Percentiles rank a stretch among this genome's conserved stretches.
These are phyloP conservation scores for Alsophila aescularia DNA, from an alignment of 2,888 invertebrate genomes.

Conservation along the genomic window DNA sequence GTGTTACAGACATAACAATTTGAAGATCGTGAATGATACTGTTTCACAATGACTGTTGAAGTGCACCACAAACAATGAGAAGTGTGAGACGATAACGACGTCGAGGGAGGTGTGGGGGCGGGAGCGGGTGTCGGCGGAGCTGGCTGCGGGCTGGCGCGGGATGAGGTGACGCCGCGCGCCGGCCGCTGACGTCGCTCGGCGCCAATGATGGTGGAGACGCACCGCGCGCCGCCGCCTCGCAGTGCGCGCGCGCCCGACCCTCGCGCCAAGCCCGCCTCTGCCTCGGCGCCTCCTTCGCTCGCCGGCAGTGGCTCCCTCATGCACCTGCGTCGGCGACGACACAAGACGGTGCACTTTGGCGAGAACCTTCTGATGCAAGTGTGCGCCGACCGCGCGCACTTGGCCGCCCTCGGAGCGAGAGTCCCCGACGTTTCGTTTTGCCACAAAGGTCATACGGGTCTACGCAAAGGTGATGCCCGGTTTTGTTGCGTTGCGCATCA, in stretches of 20 bases:
- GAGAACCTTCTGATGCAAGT: slow-evolving; percentile 90
- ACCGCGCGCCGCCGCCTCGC: slow-evolving; percentile 77
- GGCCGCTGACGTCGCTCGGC: slow-evolving; percentile 79
- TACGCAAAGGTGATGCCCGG: slow-evolving; percentile 71
- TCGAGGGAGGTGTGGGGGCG: slow-evolving; percentile 43
- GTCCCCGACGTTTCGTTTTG: slow-evolving; percentile 80
- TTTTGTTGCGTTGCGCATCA: slow-evolving; percentile 82
- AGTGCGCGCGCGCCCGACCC: slow-evolving; percentile 76
- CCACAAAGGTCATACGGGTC: slow-evolving; percentile 76
- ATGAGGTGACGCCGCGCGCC: slow-evolving; percentile 81
- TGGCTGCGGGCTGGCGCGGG: slow-evolving; percentile 55
- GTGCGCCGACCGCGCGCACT: slow-evolving; percentile 87
- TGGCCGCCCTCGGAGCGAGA: slow-evolving; percentile 78
- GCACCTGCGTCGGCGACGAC: slow-evolving; percentile 88
- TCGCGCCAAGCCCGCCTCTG: slow-evolving; percentile 79
- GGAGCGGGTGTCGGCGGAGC: slow-evolving; percentile 45
- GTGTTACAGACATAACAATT: slow-evolving; percentile 1
- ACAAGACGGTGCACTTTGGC: slow-evolving; percentile 92
- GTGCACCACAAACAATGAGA: slow-evolving; percentile 42
- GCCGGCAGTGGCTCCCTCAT: slow-evolving; percentile 80
- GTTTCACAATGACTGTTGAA: slow-evolving; percentile 28
- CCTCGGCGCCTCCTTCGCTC: slow-evolving; percentile 84
- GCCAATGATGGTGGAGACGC: slow-evolving; percentile 84
- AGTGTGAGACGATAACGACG: slow-evolving; percentile 46
- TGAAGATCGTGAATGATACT: slow-evolving; percentile 8